Evolutionary conservation across 2,113 vertebrate genomes (phyloP).

Genomic region (Etia nguti): DNA sequence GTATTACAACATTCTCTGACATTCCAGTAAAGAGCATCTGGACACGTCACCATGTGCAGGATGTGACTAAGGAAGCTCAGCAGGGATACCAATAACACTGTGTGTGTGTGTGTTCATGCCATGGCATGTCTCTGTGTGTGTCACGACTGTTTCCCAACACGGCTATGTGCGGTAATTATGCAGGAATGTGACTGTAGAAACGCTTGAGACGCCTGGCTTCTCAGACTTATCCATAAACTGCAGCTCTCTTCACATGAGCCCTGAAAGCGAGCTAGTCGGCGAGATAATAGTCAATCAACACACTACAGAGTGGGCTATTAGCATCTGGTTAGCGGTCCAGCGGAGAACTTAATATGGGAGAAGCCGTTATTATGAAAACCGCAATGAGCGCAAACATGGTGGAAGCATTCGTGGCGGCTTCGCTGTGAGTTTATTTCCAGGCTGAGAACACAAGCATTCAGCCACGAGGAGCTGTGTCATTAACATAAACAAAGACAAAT

Average conservation of each 20-base stretch:
- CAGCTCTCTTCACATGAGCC: neutral
- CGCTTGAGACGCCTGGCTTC: neutral
- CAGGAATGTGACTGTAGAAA: conserved; percentile 30
- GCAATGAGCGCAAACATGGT: conserved; percentile 2
- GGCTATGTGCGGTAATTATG: conserved; percentile 2
- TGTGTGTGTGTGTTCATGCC: neutral
- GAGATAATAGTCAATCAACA: conserved; percentile 27
- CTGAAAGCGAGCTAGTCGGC: neutral
- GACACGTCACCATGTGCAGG: conserved; percentile 19
- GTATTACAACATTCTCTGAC: neutral
- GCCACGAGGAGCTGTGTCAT: neutral
- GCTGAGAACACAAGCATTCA: neutral
- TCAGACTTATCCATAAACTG: neutral
- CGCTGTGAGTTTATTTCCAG: conserved; percentile 21
- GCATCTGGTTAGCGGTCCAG: conserved; percentile 5
- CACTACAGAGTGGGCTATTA: neutral
- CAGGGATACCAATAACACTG: neutral
- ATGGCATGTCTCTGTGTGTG: neutral
- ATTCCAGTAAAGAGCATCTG: conserved; percentile 23
- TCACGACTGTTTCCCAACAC: conserved; percentile 19
- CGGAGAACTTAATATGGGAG: conserved; percentile 6
- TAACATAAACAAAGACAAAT: neutral
- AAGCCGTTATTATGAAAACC: conserved; percentile 23
- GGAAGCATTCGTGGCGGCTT: conserved; percentile 12
- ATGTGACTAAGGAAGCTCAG: conserved; percentile 12